Conservation (phyloP, 2,888 invertebrate species). For the Ectemnius cavifrons region DNA sequence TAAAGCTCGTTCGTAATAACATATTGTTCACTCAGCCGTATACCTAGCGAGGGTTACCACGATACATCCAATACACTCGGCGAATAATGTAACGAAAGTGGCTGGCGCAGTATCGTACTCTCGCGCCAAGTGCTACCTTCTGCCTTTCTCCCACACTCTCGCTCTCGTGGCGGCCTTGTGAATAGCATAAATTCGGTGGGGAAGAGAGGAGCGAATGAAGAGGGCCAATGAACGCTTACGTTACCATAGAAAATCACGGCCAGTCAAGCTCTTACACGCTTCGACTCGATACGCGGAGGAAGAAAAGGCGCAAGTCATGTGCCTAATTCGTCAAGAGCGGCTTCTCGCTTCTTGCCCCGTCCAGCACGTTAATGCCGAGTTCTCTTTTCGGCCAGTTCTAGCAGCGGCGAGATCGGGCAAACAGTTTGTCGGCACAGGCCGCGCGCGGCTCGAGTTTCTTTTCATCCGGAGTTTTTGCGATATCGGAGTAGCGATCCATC, state of each 20-base stretch:
- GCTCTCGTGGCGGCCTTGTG: background rate
- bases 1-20: constrained; percentile 71
- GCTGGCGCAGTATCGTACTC: constrained; percentile 2
- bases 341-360: constrained; percentile 19
- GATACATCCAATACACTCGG: constrained; percentile 14
- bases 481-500: constrained; percentile 48
- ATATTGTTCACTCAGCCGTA: constrained; percentile 61
- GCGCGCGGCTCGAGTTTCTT: constrained; percentile 31
- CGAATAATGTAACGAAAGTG: constrained; percentile 35
- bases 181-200: background rate
- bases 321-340: constrained; percentile 39
- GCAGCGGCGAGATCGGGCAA: constrained; percentile 27
- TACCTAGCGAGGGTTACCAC: constrained; percentile 29
- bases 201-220: constrained; percentile 4
- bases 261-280: too few species aligned
- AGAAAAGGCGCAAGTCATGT: constrained; percentile 44
- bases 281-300: constrained; percentile 11
- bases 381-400: background rate
- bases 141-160: background rate
- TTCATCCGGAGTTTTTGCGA: constrained; percentile 21
- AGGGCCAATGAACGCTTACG: background rate
- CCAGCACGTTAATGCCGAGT: constrained; percentile 17
- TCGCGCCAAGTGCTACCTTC: background rate
- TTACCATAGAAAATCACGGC: too few species aligned
- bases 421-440: constrained; percentile 19